Conservation (phyloP, 2,797 vertebrate genomes). For the Chromobotia macracanthus region DNA sequence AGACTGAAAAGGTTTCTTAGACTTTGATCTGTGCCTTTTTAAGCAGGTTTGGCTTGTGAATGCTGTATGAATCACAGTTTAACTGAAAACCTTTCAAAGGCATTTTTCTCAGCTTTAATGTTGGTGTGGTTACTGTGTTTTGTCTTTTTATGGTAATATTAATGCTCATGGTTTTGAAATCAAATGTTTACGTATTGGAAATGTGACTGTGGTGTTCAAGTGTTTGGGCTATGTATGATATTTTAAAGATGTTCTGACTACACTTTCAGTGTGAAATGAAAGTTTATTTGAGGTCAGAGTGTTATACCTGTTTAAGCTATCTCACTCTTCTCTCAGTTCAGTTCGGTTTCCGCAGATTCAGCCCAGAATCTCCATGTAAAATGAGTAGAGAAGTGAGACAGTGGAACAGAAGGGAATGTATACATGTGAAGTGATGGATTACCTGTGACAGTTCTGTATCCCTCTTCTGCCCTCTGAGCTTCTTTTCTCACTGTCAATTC, state of each 20-base stretch:
- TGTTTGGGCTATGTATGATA: neutral
- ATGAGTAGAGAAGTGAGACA: neutral
- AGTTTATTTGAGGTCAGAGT: too few species aligned
- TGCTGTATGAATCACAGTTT: too few species aligned
- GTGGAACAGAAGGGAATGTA: neutral
- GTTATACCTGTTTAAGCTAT: too few species aligned
- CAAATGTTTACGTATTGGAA: too few species aligned
- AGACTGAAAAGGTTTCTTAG: neutral
- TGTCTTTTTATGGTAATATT: too few species aligned
- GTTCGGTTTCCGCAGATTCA: neutral
- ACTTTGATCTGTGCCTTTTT: too few species aligned
- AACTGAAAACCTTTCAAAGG: too few species aligned
- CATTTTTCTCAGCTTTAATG: too few species aligned
- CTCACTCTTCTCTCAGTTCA: neutral
- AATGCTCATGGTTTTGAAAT: too few species aligned
- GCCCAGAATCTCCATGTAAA: neutral
- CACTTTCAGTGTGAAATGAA: neutral
- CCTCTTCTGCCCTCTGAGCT: neutral
- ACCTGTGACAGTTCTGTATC: neutral
- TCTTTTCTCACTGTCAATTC: constrained; percentile 1
- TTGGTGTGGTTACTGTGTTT: neutral
- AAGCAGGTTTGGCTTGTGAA: too few species aligned
- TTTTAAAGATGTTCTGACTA: neutral
- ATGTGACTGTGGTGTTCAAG: too few species aligned
- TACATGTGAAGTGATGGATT: constrained; percentile 12